Evolutionary conservation across 2,797 vertebrate genomes (phyloP).

Genomic region (Lepidocolaptes lacrymiger): DNA sequence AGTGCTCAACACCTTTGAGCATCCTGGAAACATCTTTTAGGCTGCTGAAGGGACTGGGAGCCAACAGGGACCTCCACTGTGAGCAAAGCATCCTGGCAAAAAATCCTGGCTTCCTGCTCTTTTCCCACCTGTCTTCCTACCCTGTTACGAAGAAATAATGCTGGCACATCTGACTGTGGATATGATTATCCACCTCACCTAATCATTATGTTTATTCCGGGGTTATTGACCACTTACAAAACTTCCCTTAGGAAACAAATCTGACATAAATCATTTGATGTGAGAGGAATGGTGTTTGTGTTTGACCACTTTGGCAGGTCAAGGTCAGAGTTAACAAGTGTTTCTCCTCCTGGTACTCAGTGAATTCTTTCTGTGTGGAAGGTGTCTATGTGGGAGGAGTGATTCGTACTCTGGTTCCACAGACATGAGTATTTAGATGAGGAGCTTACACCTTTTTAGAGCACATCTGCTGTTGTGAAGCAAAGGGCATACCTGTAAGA

Average conservation of each 20-base stretch:
- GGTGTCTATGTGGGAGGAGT: fast-evolving
- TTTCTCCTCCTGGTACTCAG: not conserved
- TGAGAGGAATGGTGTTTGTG: not conserved
- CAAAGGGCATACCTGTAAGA: not conserved
- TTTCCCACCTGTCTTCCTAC: not conserved
- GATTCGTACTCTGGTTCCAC: not conserved
- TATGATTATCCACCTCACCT: not conserved
- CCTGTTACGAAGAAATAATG: not conserved
- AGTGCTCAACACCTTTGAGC: not conserved
- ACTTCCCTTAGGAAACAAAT: not conserved
- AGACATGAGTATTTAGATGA: not conserved
- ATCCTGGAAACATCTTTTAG: not conserved
- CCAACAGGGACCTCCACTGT: not conserved
- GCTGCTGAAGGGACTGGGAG: not conserved
- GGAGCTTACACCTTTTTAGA: not conserved
- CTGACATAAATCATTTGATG: not conserved
- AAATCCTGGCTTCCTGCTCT: not conserved
- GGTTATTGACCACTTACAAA: not conserved
- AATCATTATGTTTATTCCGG: not conserved
- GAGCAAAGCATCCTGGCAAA: not conserved
- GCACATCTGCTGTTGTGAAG: not conserved
- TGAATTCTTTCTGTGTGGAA: not conserved
- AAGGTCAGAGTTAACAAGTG: not conserved
- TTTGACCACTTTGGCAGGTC: not conserved
- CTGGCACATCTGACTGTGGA: not conserved